Conservation (phyloP, 1,140 invertebrate genomes). For the Ceratina calcarata region DNA sequence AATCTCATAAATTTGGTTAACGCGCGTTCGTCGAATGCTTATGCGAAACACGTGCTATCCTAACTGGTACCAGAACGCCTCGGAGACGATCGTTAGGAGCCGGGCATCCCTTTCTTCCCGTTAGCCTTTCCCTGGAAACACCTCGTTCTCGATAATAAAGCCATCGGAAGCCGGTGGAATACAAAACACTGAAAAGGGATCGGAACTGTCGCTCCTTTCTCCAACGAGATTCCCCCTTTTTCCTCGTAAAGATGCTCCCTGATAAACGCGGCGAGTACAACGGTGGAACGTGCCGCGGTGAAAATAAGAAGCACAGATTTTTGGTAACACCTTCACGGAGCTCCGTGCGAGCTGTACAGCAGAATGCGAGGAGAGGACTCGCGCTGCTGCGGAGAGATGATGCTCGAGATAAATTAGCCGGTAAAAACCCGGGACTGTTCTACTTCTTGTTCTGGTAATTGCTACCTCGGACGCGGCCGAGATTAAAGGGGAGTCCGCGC, state of each 20-base stretch:
- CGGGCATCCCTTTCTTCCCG: conserved; percentile 31
- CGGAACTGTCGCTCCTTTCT: conserved; percentile 3
- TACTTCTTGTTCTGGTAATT: conserved; percentile 60
- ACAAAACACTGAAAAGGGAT: conserved; percentile 45
- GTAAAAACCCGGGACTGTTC: conserved; percentile 53
- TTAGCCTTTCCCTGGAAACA: conserved; percentile 26
- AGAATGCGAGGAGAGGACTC: conserved; percentile 23
- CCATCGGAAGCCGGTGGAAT: conserved; percentile 50
- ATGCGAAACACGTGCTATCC: conserved; percentile 37
- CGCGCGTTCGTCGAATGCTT: conserved; percentile 17
- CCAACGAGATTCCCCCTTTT: conserved; percentile 12
- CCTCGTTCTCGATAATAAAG: conserved; percentile 35
- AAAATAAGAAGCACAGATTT: conserved; percentile 42
- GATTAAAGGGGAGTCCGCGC: conserved; percentile 34
- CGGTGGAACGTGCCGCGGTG: conserved; percentile 6
- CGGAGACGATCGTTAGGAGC: conserved; percentile 42
- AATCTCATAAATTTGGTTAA: neutral
- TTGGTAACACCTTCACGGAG: conserved; percentile 49
- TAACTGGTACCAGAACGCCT: conserved; percentile 28
- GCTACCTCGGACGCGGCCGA: conserved; percentile 49
- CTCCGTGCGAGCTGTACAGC: conserved; percentile 22
- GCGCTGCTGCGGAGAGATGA: conserved; percentile 44
- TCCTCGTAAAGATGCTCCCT: conserved; percentile 38
- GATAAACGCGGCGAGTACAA: conserved; percentile 52
- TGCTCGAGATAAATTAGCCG: conserved; percentile 58